phyloP scores from a whole-genome alignment of 30 jellyfish, hydroid and myxozoan species.

The Morbakka virulenta region DNA sequence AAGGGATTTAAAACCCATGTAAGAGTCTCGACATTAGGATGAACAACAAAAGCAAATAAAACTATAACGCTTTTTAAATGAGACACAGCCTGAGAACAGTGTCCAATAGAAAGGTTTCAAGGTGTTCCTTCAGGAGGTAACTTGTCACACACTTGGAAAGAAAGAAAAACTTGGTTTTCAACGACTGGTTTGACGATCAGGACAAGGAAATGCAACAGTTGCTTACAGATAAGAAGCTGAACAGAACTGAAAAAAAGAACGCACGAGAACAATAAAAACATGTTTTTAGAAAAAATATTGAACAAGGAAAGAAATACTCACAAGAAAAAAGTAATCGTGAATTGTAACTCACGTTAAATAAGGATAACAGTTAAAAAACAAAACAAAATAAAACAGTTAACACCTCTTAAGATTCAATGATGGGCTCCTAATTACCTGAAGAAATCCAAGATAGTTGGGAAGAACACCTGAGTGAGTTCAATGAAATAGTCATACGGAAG shows the following conservation, averaged over 20 bases:
- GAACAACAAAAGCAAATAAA: too few species aligned
- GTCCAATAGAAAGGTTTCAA: too few species aligned
- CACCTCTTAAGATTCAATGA: constrained; percentile 38
- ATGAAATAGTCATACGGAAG: too few species aligned
- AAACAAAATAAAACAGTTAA: constrained; percentile 3
- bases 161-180: not conserved
- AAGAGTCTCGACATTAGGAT: too few species aligned
- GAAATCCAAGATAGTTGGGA: constrained; percentile 35
- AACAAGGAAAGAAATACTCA: constrained; percentile 37
- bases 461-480: too few species aligned
- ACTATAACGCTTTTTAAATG: too few species aligned
- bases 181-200: constrained; percentile 63
- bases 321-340: too few species aligned
- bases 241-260: constrained; percentile 21
- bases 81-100: too few species aligned
- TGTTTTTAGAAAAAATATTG: constrained; percentile 42
- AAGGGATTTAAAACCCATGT: too few species aligned
- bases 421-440: constrained; percentile 52
- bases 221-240: constrained; percentile 32
- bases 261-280: constrained; percentile 24
- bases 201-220: constrained; percentile 42
- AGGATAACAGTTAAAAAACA: constrained; percentile 46
- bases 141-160: too few species aligned
- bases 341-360: constrained; percentile 36
- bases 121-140: too few species aligned